Percentiles rank a stretch among this genome's conserved stretches.
Evolutionary conservation across 2,113 vertebrate genomes (phyloP).

Genomic region (Puma concolor): DNA sequence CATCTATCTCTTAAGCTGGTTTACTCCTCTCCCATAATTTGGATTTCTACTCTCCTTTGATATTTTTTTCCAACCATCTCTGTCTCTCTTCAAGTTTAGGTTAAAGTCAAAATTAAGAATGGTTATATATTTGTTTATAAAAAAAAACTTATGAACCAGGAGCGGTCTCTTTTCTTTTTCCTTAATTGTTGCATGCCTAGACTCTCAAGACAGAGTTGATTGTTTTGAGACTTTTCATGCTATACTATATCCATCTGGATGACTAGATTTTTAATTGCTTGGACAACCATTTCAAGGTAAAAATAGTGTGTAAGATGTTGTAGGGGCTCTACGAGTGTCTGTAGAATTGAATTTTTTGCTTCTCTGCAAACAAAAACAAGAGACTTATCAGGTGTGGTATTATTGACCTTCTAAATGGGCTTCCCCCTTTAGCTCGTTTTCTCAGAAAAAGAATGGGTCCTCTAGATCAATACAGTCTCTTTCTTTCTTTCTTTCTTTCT

Average conservation of each 20-base stretch:
- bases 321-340: background rate
- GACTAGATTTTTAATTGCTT: background rate
- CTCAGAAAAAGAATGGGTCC: background rate
- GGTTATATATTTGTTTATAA: background rate
- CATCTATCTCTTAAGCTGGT: background rate
- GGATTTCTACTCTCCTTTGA: background rate
- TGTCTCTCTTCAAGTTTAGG: background rate
- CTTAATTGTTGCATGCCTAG: background rate
- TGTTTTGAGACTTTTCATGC: background rate
- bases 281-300: background rate
- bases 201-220: background rate
- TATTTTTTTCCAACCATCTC: background rate
- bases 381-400: background rate
- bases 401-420: background rate
- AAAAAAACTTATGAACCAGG: background rate
- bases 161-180: background rate
- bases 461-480: background rate
- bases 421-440: background rate
- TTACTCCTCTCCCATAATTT: background rate
- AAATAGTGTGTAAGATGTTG: background rate
- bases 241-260: background rate
- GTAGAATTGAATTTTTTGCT: background rate
- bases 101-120: conserved; percentile 25
- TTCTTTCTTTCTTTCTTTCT: background rate
- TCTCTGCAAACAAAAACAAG: background rate